Evolutionary conservation across 2,888 invertebrate genomes (phyloP), one percentile per base, ranked within the genome.

Genomic region (Nebria salina): DNA sequence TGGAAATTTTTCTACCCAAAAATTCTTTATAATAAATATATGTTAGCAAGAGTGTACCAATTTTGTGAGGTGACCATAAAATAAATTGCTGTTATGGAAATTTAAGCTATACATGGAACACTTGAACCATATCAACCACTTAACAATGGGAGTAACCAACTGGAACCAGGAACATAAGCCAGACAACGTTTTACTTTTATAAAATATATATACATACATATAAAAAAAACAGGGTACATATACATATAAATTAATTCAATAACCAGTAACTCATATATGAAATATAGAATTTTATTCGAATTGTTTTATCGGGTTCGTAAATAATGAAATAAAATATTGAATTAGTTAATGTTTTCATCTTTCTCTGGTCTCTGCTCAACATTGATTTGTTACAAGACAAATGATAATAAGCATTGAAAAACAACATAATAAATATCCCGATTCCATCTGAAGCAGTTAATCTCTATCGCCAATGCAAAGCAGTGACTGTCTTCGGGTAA

Each of bases 61-160:
- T 34, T 34, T 34, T 34, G 34, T 54, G 54, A 7, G 54, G 54
- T 54, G 54, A 54, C 54, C 54, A 54, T 54, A 54, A 34, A 34
- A 34, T 20, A 34, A 54, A 54, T 54, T 54, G 54, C 54, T 54
- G 54, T 54, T 54, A 54, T 54, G 13, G 54, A 54, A 54, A 54
- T 54, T 54, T 54, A 54, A 54, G 13, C 54, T 13, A 13, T 54
- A 54, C 54, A 54, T 54, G 54, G 54, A 54, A 54, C 13, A 54
- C 54, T 54, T 54, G 54, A 54, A 54, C 54, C 54, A 54, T 54
- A 54, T 54, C 54, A 54, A 54, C 54, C 54, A 54, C 54, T 54
- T 54, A 54, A 54, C 54, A 54, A 54, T 54, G 54, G 54, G 54
- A 11, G 54, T 54, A 54, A 54, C 54, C 54, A 34, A 54, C 54